Conservation (phyloP, 2,113 vertebrate species). For the Tenrec ecaudatus region DNA sequence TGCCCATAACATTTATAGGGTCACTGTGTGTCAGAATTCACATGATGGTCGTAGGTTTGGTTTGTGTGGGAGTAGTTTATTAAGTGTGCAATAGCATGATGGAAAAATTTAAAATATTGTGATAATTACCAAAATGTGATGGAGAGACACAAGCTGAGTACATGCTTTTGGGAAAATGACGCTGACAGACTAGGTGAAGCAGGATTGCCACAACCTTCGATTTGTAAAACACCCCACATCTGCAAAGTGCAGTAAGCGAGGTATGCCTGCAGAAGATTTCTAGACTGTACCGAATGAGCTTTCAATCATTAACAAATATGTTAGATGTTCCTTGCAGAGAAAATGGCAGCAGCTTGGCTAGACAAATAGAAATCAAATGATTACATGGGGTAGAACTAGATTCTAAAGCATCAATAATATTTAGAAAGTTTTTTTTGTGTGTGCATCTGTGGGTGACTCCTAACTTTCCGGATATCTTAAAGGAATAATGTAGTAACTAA, state of each 20-base stretch:
- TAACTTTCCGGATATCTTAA: conserved; percentile 43
- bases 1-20: no score
- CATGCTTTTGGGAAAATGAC: no score
- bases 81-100: no score
- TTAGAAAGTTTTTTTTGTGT: conserved; percentile 18
- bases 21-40: no score
- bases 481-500: conserved; percentile 39
- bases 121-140: no score
- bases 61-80: not conserved
- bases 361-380: conserved; percentile 24
- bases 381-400: not conserved
- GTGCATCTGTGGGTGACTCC: not conserved
- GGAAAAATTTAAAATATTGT: no score
- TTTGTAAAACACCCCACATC: no score
- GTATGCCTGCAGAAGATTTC: not conserved
- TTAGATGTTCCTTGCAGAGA: conserved; percentile 30
- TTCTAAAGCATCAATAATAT: conserved; percentile 48
- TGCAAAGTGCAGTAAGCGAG: not conserved
- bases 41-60: no score
- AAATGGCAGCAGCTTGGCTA: conserved; percentile 6
- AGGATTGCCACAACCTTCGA: no score
- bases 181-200: no score
- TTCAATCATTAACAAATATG: not conserved
- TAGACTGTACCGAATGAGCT: not conserved
- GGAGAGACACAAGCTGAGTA: no score